These are phyloP conservation scores for Empidonax alnorum DNA, from an alignment of 2,113 vertebrate species.

Conservation along the genomic window DNA sequence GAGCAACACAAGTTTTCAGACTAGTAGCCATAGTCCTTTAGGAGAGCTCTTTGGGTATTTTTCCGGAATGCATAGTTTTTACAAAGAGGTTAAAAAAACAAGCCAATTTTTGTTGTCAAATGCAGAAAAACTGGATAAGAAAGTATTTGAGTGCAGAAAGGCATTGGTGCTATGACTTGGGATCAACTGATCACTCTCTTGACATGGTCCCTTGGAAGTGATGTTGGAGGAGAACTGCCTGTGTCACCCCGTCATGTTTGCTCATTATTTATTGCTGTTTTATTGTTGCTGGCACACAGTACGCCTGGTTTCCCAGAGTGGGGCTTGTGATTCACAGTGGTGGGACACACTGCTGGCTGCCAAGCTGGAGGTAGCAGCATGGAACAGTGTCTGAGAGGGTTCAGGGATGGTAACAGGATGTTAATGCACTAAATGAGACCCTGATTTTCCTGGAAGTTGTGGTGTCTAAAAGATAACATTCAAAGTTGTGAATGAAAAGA, in stretches of 20 bases:
- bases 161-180: background rate
- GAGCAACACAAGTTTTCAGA: background rate
- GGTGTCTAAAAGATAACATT: background rate
- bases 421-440: background rate
- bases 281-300: background rate
- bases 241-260: background rate
- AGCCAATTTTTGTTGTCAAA: background rate
- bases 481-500: background rate
- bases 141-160: background rate
- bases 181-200: background rate
- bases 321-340: background rate
- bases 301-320: fast-evolving
- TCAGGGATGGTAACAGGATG: background rate
- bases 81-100: background rate
- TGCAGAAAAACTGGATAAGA: background rate
- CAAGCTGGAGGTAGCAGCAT: background rate
- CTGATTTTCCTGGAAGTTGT: background rate
- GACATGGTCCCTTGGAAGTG: background rate
- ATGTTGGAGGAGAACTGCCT: background rate
- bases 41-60: background rate
- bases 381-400: fast-evolving
- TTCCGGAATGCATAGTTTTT: background rate
- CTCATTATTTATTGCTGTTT: background rate
- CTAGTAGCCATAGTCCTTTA: background rate
- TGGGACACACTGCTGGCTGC: fast-evolving